Conservation (phyloP, 2,888 invertebrate species). For the Epinotia ramella region DNA sequence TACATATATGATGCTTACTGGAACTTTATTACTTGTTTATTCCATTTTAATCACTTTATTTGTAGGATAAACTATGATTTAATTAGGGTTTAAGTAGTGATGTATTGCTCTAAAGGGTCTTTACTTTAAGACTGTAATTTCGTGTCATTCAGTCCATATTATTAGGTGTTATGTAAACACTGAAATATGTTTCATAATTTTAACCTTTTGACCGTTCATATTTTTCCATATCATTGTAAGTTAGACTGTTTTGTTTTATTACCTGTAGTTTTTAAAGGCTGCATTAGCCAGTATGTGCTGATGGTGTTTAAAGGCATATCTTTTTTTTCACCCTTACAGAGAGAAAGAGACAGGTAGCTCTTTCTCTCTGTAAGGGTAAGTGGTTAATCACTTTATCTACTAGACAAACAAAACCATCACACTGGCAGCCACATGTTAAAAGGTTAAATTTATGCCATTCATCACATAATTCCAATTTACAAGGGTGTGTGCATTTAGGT, state of each 20-base stretch:
- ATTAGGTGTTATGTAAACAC: conserved; percentile 12
- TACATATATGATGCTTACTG: conserved; percentile 29
- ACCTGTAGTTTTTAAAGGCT: background rate
- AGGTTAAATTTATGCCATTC: conserved; percentile 33
- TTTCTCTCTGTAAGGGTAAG: no score
- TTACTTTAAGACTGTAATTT: conserved; percentile 14
- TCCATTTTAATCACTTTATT: conserved; percentile 35
- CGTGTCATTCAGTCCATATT: conserved; percentile 19
- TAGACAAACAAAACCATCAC: background rate
- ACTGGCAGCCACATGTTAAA: conserved; percentile 12
- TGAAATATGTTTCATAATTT: conserved; percentile 20
- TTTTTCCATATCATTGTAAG: conserved; percentile 6
- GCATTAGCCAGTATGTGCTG: background rate
- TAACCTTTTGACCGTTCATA: conserved; percentile 33
- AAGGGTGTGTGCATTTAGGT: conserved; percentile 41
- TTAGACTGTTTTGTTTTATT: conserved; percentile 12
- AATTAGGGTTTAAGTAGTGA: conserved; percentile 20
- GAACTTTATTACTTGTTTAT: conserved; percentile 39
- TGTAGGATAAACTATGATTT: conserved; percentile 17
- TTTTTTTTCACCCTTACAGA: background rate
- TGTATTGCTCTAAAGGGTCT: conserved; percentile 6
- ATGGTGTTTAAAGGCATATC: background rate
- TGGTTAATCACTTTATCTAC: no score
- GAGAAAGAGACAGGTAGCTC: background rate
- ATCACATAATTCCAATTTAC: conserved; percentile 30